Evolutionary conservation across 2,888 invertebrate species (phyloP).

Genomic region (Drosophila anomelani): DNA sequence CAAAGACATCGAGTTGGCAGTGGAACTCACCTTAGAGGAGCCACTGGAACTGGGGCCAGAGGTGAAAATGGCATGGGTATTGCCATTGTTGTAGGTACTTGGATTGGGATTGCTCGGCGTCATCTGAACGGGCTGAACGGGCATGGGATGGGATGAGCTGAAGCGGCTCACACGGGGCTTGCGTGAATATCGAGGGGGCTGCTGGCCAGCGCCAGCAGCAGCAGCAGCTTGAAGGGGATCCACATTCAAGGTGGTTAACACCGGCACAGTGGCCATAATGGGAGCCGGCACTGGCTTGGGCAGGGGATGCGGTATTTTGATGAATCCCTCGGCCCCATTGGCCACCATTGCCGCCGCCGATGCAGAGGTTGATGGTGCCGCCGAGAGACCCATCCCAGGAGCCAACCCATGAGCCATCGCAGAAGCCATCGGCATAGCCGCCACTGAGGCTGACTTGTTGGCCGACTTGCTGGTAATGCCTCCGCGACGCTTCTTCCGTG

Average conservation of each 20-base stretch:
- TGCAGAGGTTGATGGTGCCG: background rate
- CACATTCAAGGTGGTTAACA: too few species aligned
- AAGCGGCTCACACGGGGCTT: background rate
- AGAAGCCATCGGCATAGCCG: too few species aligned
- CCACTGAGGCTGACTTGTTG: too few species aligned
- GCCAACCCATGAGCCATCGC: too few species aligned
- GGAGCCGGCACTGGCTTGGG: slow-evolving; percentile 9
- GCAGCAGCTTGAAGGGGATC: background rate
- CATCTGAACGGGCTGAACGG: background rate
- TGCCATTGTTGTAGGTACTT: background rate
- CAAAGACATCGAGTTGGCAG: background rate
- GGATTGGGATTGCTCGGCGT: background rate
- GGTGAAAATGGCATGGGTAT: background rate
- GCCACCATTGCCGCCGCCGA: background rate
- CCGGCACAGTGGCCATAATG: background rate
- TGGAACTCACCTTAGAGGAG: background rate
- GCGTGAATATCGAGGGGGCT: background rate
- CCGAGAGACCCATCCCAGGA: too few species aligned
- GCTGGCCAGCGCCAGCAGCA: background rate
- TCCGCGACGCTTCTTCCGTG: background rate
- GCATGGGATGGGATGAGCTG: background rate
- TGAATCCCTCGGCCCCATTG: background rate
- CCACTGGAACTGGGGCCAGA: background rate
- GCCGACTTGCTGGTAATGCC: background rate
- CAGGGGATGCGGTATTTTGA: slow-evolving; percentile 13